Evolutionary conservation across 2,797 vertebrate genomes (phyloP).

Genomic region (Gallinago stenura): DNA sequence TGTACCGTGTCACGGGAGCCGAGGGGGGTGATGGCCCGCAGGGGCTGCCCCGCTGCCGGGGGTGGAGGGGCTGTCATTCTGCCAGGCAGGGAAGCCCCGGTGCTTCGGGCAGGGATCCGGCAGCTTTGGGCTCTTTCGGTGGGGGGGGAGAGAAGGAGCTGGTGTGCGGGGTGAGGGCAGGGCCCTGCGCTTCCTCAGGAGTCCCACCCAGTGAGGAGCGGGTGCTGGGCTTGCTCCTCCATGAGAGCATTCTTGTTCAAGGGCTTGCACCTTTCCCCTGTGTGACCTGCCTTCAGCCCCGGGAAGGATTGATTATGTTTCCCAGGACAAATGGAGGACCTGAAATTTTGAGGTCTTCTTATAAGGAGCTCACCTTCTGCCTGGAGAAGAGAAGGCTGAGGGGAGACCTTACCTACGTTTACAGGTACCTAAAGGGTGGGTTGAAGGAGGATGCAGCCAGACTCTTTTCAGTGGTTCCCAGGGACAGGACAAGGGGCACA

Average conservation of each 20-base stretch:
- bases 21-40: fast-evolving
- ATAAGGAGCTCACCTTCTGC: not conserved
- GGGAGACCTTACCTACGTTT: too few relatives aligned
- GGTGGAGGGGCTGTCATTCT: not conserved
- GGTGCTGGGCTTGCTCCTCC: not conserved
- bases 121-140: not conserved
- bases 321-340: not conserved
- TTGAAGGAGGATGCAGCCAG: too few relatives aligned
- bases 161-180: not conserved
- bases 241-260: not conserved
- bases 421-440: too few relatives aligned
- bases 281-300: not conserved
- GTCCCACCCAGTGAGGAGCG: fast-evolving
- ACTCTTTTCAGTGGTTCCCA: too few relatives aligned
- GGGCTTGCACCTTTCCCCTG: fast-evolving
- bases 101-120: not conserved
- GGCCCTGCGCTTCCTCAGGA: not conserved
- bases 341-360: not conserved
- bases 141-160: not conserved
- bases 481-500: too few relatives aligned
- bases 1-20: fast-evolving
- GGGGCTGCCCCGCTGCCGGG: too few relatives aligned
- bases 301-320: not conserved
- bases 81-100: not conserved
- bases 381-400: too few relatives aligned